Evolutionary conservation across 2,113 vertebrate genomes (phyloP), one percentile per base, ranked within the genome.

Genomic region (Pterophyllum scalare): DNA sequence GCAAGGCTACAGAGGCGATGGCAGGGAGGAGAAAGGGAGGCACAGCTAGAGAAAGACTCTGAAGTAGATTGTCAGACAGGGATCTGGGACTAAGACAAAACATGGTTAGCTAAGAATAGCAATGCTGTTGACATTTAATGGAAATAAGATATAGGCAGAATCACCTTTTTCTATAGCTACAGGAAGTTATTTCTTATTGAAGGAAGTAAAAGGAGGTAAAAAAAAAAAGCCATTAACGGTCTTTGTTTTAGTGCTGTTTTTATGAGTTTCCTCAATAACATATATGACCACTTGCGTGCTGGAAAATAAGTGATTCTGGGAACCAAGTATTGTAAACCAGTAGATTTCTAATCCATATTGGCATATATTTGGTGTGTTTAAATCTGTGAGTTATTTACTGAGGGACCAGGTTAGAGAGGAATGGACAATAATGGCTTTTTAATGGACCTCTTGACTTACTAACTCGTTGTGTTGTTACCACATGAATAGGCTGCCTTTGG

Each of bases 71-170:
- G 58, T 19, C 86, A 77, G 86, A 86, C 78, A 82, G 62, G 75
- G 79, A 84, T 79, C 40, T 3, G 52, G 60, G 11, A 14, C 28
- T 54, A 86, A 88, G 87, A 88, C 82, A 90, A 84, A 89, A 91
- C 83, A 87, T 56, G 74, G 82, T 78, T 83, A 43, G 70, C 79
- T 87, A 87, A 89, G 87, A 89, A 92, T 88, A 92, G 75, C 15
- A 26, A 15, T 15, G 75, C 70, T 81, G 84, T 85, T 88, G 82
- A 87, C 70, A 56, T 43, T 77, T 59, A 31, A 38, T 64, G 33
- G 46, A 59, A 60, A 14, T 57, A 35, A 80, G 77, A 89, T 80
- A 70, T 74, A 81, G 77, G 57, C 33, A 14, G 54, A 77, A 52
- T 3, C 35, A 3, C 33, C 20, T 54, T 75, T 79, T 77, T 67